These are phyloP conservation scores for Hippolais icterina DNA, from an alignment of 2,113 vertebrate species.

Conservation along the genomic window DNA sequence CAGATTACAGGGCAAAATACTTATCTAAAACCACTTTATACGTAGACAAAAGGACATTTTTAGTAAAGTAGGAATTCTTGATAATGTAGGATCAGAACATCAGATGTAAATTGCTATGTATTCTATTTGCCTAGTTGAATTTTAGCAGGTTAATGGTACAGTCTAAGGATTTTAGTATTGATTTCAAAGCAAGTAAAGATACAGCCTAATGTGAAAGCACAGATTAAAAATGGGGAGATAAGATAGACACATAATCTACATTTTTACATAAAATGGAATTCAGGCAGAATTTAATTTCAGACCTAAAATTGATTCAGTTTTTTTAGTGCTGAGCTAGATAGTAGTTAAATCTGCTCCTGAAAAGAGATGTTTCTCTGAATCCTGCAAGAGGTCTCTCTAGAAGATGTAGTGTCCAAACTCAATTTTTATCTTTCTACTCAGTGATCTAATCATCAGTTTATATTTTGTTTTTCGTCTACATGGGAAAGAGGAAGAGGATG, in stretches of 20 bases:
- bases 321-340: background rate
- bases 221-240: background rate
- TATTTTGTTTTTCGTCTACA: background rate
- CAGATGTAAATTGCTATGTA: background rate
- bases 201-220: background rate
- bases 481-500: rapidly evolving
- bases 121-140: background rate
- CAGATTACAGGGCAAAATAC: background rate
- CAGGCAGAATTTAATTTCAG: background rate
- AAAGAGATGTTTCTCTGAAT: background rate
- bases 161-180: background rate
- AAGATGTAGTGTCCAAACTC: background rate
- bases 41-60: background rate
- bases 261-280: background rate
- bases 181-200: background rate
- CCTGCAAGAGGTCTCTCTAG: background rate
- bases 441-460: background rate
- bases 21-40: background rate
- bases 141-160: background rate
- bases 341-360: background rate
- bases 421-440: background rate
- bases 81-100: background rate
- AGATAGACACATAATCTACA: background rate
- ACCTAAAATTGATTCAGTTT: background rate
- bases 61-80: background rate